Evolutionary conservation across 2,113 vertebrate genomes (phyloP).

Genomic region (Vulpes ferrilata): DNA sequence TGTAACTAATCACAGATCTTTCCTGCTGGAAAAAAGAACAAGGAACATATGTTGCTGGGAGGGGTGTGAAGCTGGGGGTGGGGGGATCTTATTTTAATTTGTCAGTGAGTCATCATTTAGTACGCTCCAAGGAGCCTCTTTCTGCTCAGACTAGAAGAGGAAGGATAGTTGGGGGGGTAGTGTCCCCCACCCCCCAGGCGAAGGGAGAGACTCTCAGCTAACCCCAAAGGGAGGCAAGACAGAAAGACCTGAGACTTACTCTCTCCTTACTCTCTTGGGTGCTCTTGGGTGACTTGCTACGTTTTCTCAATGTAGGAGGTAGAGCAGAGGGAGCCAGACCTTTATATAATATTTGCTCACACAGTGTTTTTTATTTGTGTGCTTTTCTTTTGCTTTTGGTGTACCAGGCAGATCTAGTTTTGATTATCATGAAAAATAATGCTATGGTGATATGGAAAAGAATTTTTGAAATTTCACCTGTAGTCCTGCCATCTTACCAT

Average conservation of each 20-base stretch:
- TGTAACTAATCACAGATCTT: background rate
- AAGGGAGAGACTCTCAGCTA: background rate
- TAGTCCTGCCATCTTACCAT: background rate
- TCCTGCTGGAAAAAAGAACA: slow-evolving; percentile 58
- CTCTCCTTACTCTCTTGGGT: background rate
- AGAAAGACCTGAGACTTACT: background rate
- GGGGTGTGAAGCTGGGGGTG: slow-evolving; percentile 47
- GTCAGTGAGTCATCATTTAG: slow-evolving; percentile 58
- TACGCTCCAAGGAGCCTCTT: slow-evolving; percentile 8
- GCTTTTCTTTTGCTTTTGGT: slow-evolving; percentile 18
- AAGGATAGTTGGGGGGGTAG: background rate
- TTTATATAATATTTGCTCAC: background rate
- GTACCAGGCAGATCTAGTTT: background rate
- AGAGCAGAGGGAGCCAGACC: background rate
- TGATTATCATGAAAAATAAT: background rate
- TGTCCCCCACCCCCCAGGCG: background rate
- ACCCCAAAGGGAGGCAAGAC: background rate
- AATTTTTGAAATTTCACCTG: background rate
- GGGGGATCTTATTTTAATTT: slow-evolving; percentile 68
- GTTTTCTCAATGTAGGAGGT: background rate
- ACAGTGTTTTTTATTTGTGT: background rate
- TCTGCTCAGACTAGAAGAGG: slow-evolving; percentile 43
- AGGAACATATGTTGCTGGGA: slow-evolving; percentile 64
- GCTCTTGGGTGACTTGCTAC: rapidly evolving
- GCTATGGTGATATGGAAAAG: background rate